Conservation (phyloP, 2,888 invertebrate genomes). For the Stenichneumon culpator region DNA sequence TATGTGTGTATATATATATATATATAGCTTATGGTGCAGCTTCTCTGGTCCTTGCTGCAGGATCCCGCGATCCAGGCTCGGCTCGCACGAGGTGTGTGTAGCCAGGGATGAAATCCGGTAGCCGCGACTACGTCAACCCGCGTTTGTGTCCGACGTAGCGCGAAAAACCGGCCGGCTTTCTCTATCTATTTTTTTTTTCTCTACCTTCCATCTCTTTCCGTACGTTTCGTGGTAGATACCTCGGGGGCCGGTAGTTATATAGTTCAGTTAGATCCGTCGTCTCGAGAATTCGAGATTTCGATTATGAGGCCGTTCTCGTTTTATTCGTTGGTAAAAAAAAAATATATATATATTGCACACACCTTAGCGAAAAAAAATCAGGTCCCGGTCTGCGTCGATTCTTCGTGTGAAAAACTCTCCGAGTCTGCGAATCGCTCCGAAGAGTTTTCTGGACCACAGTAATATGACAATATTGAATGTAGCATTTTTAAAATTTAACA, state of each 20-base stretch:
- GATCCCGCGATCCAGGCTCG: slow-evolving; percentile 54
- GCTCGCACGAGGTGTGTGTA: slow-evolving; percentile 77
- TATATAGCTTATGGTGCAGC: slow-evolving; percentile 11
- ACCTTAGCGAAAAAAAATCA: no score
- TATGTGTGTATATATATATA: background rate
- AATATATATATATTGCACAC: no score
- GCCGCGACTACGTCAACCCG: slow-evolving; percentile 82
- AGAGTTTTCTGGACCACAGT: no score
- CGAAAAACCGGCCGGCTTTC: slow-evolving; percentile 74
- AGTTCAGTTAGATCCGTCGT: background rate
- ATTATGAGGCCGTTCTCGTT: no score
- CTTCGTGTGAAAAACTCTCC: no score
- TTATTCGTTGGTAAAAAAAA: no score
- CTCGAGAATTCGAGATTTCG: background rate
- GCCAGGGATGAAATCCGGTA: slow-evolving; percentile 85
- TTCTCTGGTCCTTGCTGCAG: slow-evolving; percentile 48
- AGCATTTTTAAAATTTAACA: no score
- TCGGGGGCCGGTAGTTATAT: background rate
- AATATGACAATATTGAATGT: no score
- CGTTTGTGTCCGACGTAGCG: slow-evolving; percentile 81
- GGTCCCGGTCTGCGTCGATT: no score
- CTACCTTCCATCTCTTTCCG: background rate
- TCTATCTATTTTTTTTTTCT: slow-evolving; percentile 41
- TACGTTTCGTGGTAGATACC: slow-evolving; percentile 2
- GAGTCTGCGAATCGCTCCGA: no score